Conservation (phyloP, 2,888 invertebrate species). For the Gymnoscelis rufifasciata region DNA sequence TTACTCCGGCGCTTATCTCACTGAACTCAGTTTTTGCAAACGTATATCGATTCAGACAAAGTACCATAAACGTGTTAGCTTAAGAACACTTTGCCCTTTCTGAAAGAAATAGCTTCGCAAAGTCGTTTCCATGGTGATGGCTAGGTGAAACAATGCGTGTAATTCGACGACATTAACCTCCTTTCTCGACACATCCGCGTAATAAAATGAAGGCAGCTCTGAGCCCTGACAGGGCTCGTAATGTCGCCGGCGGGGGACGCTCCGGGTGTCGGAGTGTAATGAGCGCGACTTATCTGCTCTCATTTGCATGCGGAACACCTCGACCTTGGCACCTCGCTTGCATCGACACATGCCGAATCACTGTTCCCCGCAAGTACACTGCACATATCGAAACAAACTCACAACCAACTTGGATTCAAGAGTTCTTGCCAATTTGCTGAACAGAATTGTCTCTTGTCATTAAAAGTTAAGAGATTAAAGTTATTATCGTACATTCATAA, state of each 20-base stretch:
- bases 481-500: neutral
- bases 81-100: conserved; percentile 21
- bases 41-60: neutral
- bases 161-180: conserved; percentile 69
- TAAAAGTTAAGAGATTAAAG: conserved; percentile 5
- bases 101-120: conserved; percentile 31
- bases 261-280: conserved; percentile 61
- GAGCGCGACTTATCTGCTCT: conserved; percentile 69
- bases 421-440: neutral
- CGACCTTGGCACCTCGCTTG: conserved; percentile 71
- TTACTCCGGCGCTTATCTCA: conserved; percentile 9
- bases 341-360: conserved; percentile 51
- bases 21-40: neutral
- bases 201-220: conserved; percentile 66
- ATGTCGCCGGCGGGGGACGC: conserved; percentile 54
- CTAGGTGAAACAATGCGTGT: conserved; percentile 68
- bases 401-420: neutral
- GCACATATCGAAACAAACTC: neutral
- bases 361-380: neutral
- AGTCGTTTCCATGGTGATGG: conserved; percentile 55
- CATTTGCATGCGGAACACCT: conserved; percentile 71
- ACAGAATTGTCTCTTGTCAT: no score
- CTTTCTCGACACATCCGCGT: conserved; percentile 65
- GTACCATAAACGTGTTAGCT: conserved; percentile 9
- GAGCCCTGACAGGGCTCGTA: conserved; percentile 57